phyloP scores from a whole-genome alignment of 2,888 invertebrate species.

The Phragmatobia fuliginosa region DNA sequence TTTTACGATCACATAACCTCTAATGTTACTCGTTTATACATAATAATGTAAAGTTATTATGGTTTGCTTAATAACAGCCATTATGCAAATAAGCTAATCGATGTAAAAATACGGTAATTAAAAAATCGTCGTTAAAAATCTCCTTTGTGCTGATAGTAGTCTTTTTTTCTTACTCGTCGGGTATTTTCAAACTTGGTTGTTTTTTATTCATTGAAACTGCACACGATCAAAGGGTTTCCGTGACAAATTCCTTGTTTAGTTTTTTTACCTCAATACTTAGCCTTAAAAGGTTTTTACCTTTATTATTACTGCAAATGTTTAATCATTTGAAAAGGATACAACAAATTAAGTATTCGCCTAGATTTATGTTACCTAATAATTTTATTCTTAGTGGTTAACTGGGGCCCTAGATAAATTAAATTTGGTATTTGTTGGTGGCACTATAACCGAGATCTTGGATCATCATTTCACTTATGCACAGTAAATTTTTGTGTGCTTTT shows the following conservation, averaged over 20 bases:
- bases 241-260: too few species aligned
- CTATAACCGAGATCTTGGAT: not conserved
- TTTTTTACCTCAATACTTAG: too few species aligned
- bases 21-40: slow-evolving; percentile 1
- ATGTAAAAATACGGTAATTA: slow-evolving; percentile 19
- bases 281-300: too few species aligned
- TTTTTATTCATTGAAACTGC: not conserved
- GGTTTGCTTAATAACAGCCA: slow-evolving; percentile 20
- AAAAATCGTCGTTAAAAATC: slow-evolving; percentile 22
- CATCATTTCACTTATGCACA: not conserved
- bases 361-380: too few species aligned
- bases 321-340: too few species aligned
- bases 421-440: too few species aligned
- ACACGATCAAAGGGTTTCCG: not conserved
- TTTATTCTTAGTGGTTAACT: too few species aligned
- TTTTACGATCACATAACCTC: slow-evolving; percentile 15
- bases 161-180: not conserved
- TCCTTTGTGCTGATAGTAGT: slow-evolving; percentile 16
- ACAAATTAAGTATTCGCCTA: too few species aligned
- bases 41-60: slow-evolving; percentile 21
- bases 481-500: not conserved
- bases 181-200: not conserved
- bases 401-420: too few species aligned
- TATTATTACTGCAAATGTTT: too few species aligned
- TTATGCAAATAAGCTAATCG: slow-evolving; percentile 34